Evolutionary conservation across 2,888 invertebrate species (phyloP), one percentile per base, ranked within the genome.

Genomic region (Eupithecia abbreviata): DNA sequence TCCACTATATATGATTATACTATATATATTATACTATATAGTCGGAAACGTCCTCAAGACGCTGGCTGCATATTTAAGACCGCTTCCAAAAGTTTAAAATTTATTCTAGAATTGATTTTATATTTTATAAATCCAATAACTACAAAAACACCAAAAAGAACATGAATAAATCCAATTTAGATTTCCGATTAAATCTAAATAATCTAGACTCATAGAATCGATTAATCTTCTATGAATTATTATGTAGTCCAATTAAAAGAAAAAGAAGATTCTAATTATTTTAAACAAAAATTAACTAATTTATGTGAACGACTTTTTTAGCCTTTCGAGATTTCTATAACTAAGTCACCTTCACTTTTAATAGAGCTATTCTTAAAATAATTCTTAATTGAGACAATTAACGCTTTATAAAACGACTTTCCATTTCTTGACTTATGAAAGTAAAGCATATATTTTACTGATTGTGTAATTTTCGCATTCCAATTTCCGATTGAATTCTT

Each of bases 131-230:
- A 71, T 71, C 10, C n/a, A 65, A 30, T 65, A 65, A 4, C n/a
- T 2, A 2, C 55, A 0, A 51, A 75, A 71, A 68, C 45, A 66
- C 67, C n/a, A 67, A 67, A 62, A 42, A 66, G 15, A 72, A 72
- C 41, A 12, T 0, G 45, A 72, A 15, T 18, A 75, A 70, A 79
- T 77, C 72, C 75, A 78, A 75, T 78, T 73, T 68, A 67, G 70
- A 75, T 68, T 73, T 43, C 41, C 62, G 67, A 75, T 73, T 49
- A 15, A 70, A 77, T 75, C 77, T 73, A 78, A 55, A 55, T n/a
- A 55, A 55, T 55, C 55, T 55, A 55, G 73, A 71, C 58, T 55
- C 58, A 58, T 18, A 42, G 47, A 73, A 71, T 77, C 47, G 68
- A 65, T 79, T 76, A 73, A 71, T 51, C 13, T 15, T 15, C 15